Evolutionary conservation across 2,888 invertebrate species (phyloP), one percentile per base, ranked within the genome.

Genomic region (Eupithecia vulgata): DNA sequence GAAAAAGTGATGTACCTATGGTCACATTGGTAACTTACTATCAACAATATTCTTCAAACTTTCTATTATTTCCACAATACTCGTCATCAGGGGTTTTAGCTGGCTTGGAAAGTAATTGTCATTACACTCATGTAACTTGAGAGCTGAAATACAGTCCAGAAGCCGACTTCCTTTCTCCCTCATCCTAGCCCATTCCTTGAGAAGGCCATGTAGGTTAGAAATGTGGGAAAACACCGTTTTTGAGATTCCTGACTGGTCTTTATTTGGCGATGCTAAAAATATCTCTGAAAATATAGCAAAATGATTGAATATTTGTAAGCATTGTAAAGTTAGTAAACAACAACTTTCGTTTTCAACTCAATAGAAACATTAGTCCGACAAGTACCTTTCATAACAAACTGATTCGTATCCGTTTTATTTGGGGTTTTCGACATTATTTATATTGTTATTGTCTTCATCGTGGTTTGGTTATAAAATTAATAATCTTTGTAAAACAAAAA

Each of bases 161-260:
- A 90, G 72, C 69, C 87, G 88, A 12, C 84, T 83, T 25, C 94
- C 93, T 78, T 90, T 92, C 2, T 86, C 88, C 70, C 82, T 86
- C n/a, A 91, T 71, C 67, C 81, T 84, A 8, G 80, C 73, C 94
- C 94, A 94, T 72, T 93, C 88, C 64, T 74, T 82, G 61, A 94
- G 64, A 15, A 91, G 79, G 0, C 80, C 77, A 74, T 92, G 90
- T 10, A 94, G 80, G 40, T 86, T 89, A 0, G 89, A 88, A 37
- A 93, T 78, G 76, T 94, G 94, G 6, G 88, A 89, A 75, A 88
- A 93, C 10, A 93, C 89, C 0, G 91, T 92, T 82, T 90, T 93
- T 0, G 91, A 87, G 57, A 93, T 82, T 6, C 88, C 92, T 40
- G 88, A 85, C 30, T 83, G 83, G 68, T 91, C 89, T 82, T 91